Base-by-base conservation (phyloP, 2,888 invertebrate species). In the Megastigmus dorsalis region DNA sequence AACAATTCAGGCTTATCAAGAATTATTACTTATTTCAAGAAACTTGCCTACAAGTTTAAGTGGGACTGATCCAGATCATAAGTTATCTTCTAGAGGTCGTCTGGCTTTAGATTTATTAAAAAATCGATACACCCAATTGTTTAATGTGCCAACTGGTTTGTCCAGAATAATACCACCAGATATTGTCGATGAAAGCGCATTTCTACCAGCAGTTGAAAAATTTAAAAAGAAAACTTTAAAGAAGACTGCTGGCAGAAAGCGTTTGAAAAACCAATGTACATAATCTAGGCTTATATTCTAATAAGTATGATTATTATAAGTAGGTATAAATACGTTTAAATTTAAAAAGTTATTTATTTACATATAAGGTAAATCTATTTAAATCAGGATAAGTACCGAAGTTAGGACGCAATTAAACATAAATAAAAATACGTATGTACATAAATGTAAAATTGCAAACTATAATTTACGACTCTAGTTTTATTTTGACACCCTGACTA, bases 91-190 rank as follows among this genome's bases (percentile, higher is more conserved):
- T 0, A 74, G 45, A 57, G 80, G 80, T 7, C 78, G 76, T n/a
- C 52, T 65, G 7, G 81, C 82, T 20, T 74, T 83, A 18, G 38
- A 76, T 36, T 38, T 80, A 52, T 78, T 88, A 4, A 82, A 79
- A 74, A 79, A 60, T 33, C 82, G 88, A 15, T 79, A 86, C 13
- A 33, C 81, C 23, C 81, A 82, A 50, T 79, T 88, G 43, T 86
- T 87, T 62, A 83, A 82, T 57, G 82, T 83, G 76, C 86, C 87
- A 0, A 79, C 85, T 74, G 82, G 81, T 45, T 80, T 88, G 75
- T 82, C 85, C 4, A 81, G 77, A 68, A 80, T 75, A 6, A 41
- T 65, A 26, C 52, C 81, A 20, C 79, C 81, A 0, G 62, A 79
- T 55, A 45, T 78, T 20, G 50, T 75, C 0, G 75, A 68, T n/a